Evolutionary conservation across 2,797 vertebrate species (phyloP), one percentile per base, ranked within the genome.

Genomic region (Chloroceryle inda): DNA sequence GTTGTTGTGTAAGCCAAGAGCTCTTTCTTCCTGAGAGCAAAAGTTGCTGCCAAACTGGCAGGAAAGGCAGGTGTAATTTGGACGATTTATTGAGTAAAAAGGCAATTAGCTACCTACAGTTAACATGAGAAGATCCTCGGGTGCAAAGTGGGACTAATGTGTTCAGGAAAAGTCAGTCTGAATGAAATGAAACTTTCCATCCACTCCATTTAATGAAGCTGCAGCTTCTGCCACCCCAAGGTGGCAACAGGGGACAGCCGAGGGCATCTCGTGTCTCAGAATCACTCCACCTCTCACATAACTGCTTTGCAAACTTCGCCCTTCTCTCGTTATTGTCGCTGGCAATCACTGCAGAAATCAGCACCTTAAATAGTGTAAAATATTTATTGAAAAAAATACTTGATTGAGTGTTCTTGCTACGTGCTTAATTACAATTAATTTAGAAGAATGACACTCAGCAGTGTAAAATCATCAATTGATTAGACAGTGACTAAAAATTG

Each of bases 241-340:
- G 5, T 20, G 56, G n/a, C 62, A 38, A 14, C 0, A 5, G 0
- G 2, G 44, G 62, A n/a, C 38, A 47, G 56, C 13, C 26, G 19
- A 1, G 3, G 10, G 4, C 18, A 11, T 11, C 74, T 61, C 2
- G 1, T 1, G 10, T 6, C n/a, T 24, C 12, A 71, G 19, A 33
- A 29, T 10, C 59, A 40, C 55, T 44, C 49, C 22, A 19, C 16
- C n/a, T 82, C 45, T 33, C 35, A 13, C 2, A 1, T 24, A 72
- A 56, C 4, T 4, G 3, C 33, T 62, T 62, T 50, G 35, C 76
- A 55, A 40, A 35, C 26, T 6, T 7, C 2, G 27, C 12, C n/a
- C 38, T 62, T 11, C 8, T 55, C 17, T 52, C 9, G 1, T 21
- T 35, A 37, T 6, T 55, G 29, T 35, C 0, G 3, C 40, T 62